Conservation (phyloP, 2,113 vertebrate species). For the Pyrgilauda ruficollis region DNA sequence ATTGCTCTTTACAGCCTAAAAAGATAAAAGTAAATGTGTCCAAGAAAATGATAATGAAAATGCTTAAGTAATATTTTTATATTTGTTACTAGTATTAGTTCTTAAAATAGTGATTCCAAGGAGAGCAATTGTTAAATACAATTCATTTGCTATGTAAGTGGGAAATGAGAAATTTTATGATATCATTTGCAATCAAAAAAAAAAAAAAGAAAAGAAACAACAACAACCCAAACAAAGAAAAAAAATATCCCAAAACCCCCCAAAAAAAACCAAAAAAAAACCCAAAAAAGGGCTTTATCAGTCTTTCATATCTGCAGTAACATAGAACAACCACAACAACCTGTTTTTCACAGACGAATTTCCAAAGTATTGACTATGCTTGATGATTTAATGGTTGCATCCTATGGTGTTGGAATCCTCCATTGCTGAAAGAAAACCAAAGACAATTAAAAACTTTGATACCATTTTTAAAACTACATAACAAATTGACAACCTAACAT, state of each 20-base stretch:
- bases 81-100: not conserved
- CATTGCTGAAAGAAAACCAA: not conserved
- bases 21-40: not conserved
- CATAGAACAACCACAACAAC: not conserved
- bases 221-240: not conserved
- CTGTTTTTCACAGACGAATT: not conserved
- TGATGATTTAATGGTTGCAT: not conserved
- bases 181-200: not conserved
- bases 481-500: accelerated
- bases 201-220: not conserved
- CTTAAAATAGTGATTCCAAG: not conserved
- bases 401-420: not conserved
- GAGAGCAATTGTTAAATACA: not conserved
- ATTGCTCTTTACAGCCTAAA: not conserved
- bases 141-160: not conserved
- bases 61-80: not conserved
- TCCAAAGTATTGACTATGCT: not conserved
- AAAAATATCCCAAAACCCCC: no score
- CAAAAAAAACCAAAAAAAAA: no score
- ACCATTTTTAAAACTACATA: not conserved
- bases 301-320: not conserved
- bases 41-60: not conserved
- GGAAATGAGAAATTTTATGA: not conserved
- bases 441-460: not conserved
- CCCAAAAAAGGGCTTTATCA: not conserved